A percentile compares a stretch with the other conserved stretches of the same genome.
Evolutionary conservation across 2,113 vertebrate genomes (phyloP).

Genomic region (Struthidea cinerea): DNA sequence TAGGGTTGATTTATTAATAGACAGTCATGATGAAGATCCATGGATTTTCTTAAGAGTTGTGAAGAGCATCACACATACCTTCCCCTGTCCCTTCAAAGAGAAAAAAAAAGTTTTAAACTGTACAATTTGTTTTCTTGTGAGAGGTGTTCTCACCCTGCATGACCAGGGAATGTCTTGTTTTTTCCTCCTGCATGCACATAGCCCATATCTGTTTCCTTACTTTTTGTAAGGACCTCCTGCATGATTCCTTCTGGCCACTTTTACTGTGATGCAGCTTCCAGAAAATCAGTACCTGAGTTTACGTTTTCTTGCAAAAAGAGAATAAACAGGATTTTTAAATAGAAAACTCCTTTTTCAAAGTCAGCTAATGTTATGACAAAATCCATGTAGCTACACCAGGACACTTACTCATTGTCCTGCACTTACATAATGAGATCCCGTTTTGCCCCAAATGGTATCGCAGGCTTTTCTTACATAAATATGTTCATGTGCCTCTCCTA

Average conservation of each 20-base stretch:
- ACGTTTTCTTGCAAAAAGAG: background rate
- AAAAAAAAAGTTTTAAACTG: background rate
- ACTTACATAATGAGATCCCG: background rate
- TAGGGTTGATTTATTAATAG: background rate
- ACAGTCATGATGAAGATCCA: background rate
- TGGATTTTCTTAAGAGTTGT: background rate
- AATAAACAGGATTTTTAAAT: background rate
- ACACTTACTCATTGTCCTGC: background rate
- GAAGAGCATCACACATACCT: background rate
- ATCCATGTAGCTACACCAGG: background rate
- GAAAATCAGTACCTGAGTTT: background rate
- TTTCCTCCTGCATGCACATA: background rate
- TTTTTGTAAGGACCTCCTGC: background rate
- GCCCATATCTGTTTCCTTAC: background rate
- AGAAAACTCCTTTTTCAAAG: background rate
- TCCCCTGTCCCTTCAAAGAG: background rate
- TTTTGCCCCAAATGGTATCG: background rate
- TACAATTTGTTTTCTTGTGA: background rate
- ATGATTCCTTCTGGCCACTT: background rate
- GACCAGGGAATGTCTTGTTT: background rate
- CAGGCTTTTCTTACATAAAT: background rate
- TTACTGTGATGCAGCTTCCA: background rate
- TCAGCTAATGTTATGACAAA: background rate
- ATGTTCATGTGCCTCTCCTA: background rate
- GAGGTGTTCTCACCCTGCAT: background rate